Conservation (phyloP, 2,797 vertebrate species). For the Sebastes alutus region DNA sequence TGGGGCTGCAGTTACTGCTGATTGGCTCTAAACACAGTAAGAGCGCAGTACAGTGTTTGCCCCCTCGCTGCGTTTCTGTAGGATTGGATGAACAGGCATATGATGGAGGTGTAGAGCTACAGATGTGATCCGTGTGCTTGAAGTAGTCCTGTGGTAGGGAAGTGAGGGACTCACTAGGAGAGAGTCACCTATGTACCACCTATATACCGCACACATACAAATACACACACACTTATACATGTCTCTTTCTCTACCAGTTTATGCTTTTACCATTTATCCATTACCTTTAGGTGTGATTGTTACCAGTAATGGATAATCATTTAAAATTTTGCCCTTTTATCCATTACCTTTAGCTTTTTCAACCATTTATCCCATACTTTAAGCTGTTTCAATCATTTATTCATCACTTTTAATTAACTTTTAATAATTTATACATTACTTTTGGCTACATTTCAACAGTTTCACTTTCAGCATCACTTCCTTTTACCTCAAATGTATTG, state of each 20-base stretch:
- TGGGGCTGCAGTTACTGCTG: conserved; percentile 48
- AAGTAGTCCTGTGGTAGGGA: not conserved
- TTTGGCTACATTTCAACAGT: not conserved
- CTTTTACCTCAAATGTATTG: not conserved
- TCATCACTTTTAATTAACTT: not conserved
- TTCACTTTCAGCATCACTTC: no score
- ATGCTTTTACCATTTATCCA: not conserved
- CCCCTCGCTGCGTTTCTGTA: conserved; percentile 19
- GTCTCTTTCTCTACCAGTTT: not conserved
- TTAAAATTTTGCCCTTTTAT: not conserved
- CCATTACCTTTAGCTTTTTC: not conserved
- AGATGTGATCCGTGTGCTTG: conserved; percentile 37
- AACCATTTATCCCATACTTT: not conserved
- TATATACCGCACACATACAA: no score
- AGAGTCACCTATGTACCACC: no score
- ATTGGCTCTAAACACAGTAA: conserved; percentile 54
- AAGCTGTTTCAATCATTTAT: not conserved
- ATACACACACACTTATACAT: not conserved
- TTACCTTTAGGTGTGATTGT: no score
- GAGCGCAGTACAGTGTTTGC: conserved; percentile 11
- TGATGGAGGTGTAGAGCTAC: conserved; percentile 23
- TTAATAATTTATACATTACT: not conserved
- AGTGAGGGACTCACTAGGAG: not conserved
- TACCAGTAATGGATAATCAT: not conserved
- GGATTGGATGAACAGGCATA: conserved; percentile 32